These are phyloP conservation scores for Tapirus indicus DNA, from an alignment of 2,797 vertebrate genomes.

Conservation along the genomic window DNA sequence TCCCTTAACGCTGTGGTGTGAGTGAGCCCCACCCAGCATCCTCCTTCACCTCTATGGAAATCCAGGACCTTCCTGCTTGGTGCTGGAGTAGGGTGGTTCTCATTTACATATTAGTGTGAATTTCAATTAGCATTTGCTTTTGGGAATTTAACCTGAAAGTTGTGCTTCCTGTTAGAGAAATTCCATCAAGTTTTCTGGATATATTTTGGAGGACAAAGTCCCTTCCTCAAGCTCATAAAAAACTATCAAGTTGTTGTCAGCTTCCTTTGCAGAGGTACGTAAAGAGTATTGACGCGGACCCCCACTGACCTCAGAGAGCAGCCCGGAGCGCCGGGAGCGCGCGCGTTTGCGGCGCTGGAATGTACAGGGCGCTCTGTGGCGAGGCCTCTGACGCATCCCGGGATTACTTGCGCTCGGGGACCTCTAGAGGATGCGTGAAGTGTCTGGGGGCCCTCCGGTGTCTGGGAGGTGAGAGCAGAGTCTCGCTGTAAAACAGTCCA, in stretches of 20 bases:
- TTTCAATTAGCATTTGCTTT: not conserved
- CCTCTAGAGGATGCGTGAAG: not conserved
- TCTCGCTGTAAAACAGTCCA: not conserved
- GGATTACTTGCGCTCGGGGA: not conserved
- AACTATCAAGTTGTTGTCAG: not conserved
- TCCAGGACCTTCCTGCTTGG: not conserved
- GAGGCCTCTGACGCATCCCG: not conserved
- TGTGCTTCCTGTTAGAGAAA: conserved; percentile 36
- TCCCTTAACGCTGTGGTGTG: not conserved
- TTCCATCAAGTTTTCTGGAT: conserved; percentile 14
- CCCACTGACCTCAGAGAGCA: not conserved
- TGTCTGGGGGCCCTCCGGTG: not conserved
- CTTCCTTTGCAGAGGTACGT: not conserved
- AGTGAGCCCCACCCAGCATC: not conserved
- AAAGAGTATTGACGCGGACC: fast-evolving
- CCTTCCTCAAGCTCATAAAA: not conserved
- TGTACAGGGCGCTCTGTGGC: fast-evolving
- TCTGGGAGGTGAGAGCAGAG: not conserved
- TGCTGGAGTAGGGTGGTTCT: not conserved
- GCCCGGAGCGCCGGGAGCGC: fast-evolving
- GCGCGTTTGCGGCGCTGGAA: not conserved
- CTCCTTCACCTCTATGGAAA: not conserved
- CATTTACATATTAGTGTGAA: not conserved
- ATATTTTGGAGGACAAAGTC: conserved; percentile 5
- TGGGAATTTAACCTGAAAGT: not conserved